phyloP scores from a whole-genome alignment of 2,888 invertebrate species.

The Acholoe squamosa region DNA sequence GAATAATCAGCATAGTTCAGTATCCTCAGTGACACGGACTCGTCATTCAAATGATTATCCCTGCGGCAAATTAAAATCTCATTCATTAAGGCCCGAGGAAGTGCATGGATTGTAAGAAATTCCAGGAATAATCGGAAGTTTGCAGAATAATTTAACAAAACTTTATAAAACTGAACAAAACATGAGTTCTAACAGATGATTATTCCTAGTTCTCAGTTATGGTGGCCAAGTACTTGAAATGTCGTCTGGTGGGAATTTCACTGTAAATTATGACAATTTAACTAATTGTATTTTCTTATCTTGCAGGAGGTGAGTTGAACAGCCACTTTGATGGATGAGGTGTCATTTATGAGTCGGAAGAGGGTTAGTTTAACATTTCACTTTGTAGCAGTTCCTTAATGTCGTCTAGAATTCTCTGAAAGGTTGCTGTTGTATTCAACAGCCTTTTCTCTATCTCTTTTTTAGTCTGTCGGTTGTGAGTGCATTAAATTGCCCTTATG shows the following conservation, averaged over 20 bases:
- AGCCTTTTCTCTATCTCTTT: too few species aligned
- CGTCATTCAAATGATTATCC: slow-evolving; percentile 14
- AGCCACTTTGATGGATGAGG: neutral
- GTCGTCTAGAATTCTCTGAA: too few species aligned
- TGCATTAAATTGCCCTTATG: too few species aligned
- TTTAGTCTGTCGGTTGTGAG: too few species aligned
- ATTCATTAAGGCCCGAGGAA: neutral
- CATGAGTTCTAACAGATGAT: neutral
- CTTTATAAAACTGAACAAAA: too few species aligned
- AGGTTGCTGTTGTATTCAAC: too few species aligned
- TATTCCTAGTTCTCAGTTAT: neutral
- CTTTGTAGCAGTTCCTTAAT: too few species aligned
- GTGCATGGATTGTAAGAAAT: neutral
- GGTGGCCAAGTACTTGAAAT: neutral
- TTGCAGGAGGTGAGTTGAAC: slow-evolving; percentile 4
- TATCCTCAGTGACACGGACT: neutral
- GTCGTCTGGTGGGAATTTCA: neutral
- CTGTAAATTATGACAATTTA: neutral
- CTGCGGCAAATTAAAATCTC: neutral
- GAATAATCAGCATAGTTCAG: neutral
- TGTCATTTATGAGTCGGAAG: too few species aligned
- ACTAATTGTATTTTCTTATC: neutral
- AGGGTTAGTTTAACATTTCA: too few species aligned
- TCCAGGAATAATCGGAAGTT: neutral
- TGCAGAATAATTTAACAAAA: neutral